phyloP scores from a whole-genome alignment of 2,113 vertebrate species.

The Formicarius rufipectus region DNA sequence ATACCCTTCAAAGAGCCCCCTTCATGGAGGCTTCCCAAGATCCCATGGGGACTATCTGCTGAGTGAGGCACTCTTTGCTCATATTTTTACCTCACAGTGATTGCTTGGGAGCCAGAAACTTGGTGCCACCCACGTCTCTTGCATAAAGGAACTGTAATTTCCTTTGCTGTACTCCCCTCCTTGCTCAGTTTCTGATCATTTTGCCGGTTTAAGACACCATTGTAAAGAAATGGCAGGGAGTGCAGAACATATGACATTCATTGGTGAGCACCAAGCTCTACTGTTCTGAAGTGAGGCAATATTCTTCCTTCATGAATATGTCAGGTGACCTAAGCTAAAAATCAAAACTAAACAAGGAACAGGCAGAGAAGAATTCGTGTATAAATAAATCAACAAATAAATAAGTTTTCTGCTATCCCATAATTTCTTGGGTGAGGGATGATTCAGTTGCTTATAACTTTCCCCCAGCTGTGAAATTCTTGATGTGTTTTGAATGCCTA shows the following conservation, averaged over 20 bases:
- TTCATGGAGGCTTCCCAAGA: neutral
- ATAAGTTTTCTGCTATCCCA: constrained; percentile 7
- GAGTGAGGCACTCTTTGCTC: neutral
- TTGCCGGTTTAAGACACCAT: constrained; percentile 37
- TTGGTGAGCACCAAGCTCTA: neutral
- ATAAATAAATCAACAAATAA: constrained; percentile 67
- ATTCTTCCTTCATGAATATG: neutral
- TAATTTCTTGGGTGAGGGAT: neutral
- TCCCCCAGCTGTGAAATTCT: neutral
- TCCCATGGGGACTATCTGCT: neutral
- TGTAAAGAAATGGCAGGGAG: constrained; percentile 24
- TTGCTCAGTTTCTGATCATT: constrained; percentile 61
- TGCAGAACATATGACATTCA: constrained; percentile 3
- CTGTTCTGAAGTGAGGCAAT: neutral
- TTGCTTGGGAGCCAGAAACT: neutral
- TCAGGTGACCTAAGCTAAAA: constrained; percentile 29
- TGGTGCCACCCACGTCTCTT: neutral
- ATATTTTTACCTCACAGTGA: neutral
- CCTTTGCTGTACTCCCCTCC: neutral
- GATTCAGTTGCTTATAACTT: neutral
- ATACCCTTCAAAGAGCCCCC: neutral
- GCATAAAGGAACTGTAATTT: constrained; percentile 24
- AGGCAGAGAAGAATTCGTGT: constrained; percentile 28
- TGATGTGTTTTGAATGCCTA: neutral
- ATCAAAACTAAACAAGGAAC: neutral